Evolutionary conservation across 2,113 vertebrate species (phyloP), one percentile per base, ranked within the genome.

Genomic region (Phaethornis superciliosus): DNA sequence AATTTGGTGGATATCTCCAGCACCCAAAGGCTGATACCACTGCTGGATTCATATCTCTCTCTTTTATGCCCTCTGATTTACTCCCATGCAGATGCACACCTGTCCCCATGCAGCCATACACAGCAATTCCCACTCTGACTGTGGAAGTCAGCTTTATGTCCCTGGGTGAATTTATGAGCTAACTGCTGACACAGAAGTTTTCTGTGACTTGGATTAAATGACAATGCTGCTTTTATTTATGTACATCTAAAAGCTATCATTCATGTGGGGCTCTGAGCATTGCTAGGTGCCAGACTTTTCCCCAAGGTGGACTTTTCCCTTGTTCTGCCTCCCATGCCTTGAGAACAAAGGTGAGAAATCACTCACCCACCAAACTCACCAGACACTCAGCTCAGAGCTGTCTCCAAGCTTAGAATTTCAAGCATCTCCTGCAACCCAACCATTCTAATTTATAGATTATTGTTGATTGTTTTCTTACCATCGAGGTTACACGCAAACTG

Each of bases 401-500:
- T 87, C 54, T 89, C 76, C 59, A 91, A 49, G 30, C 37, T 77
- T 81, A 21, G 64, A 65, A 94, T 85, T 94, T 94, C 52, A 68
- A 58, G 27, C 56, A n/a, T 54, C 30, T 64, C 46, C 88, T 64
- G 47, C 51, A 90, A 89, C 59, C 9, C 81, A 67, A 42, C 46
- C 56, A 59, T 49, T 90, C 65, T 81, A 78, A 90, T 68, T 79
- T 84, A 79, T 46, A 96, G 93, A 26, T 89, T 55, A 77, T 2
- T 2, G 4, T 75, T 90, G 96, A 94, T 16, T 85, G 21, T 95
- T 95, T 96, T 60, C 87, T 93, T 95, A 91, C 20, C 37, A 81
- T 71, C 44, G 56, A 65, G 67, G 60, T 74, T 86, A 74, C 56
- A 60, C 12, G 42, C 56, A 90, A 77, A 65, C 52, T 59, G 77